A percentile compares a stretch with the other conserved stretches of the same genome.
These are phyloP conservation scores for Agelaius tricolor DNA, from an alignment of 2,113 vertebrate species.

Conservation along the genomic window DNA sequence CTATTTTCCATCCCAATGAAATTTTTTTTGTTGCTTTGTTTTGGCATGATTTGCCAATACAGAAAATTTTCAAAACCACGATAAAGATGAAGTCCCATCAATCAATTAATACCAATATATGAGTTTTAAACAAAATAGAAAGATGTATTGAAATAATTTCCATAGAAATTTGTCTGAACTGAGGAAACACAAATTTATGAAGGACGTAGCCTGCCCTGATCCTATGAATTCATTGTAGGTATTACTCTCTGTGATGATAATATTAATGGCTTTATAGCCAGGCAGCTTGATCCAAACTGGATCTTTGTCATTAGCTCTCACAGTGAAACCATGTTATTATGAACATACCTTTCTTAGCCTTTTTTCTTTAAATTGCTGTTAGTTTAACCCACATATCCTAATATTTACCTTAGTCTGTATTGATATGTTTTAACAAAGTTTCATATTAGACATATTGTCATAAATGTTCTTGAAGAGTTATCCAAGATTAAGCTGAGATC, in stretches of 20 bases:
- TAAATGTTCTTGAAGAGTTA: background rate
- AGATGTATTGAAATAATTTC: constrained; percentile 1
- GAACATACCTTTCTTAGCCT: background rate
- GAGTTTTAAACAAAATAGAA: constrained; percentile 28
- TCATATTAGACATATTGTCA: background rate
- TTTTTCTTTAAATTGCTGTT: background rate
- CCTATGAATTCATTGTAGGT: background rate
- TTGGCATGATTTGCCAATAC: background rate
- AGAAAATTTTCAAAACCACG: background rate
- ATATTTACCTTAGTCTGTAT: background rate
- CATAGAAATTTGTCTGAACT: background rate
- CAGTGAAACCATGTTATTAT: background rate
- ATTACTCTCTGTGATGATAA: background rate
- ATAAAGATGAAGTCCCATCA: background rate
- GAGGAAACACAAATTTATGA: background rate
- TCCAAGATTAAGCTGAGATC: background rate
- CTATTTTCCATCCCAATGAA: background rate
- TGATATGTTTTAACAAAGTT: background rate
- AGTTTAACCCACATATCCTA: background rate
- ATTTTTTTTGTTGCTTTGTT: background rate
- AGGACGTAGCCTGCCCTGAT: background rate
- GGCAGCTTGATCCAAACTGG: background rate
- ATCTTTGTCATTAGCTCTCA: background rate
- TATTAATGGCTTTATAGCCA: background rate
- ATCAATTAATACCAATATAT: background rate